Base-by-base conservation (phyloP, 2,888 invertebrate genomes). In the Sclerodermus sp. region DNA sequence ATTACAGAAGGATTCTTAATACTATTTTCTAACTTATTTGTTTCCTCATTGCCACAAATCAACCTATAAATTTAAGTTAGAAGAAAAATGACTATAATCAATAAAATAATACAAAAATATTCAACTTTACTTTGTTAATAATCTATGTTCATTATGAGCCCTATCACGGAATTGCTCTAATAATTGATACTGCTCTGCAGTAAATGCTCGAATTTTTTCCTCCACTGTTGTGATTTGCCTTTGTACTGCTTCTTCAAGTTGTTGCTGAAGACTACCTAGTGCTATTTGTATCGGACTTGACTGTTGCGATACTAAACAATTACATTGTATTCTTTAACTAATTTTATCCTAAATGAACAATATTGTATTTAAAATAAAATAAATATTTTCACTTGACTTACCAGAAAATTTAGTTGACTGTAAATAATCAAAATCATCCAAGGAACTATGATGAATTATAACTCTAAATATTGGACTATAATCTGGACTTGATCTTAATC, bases 381-480 rank as follows among this genome's bases (percentile, higher is more conserved):
- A n/a, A 44, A 31, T 2, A 17, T 4, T 41, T 16, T 29, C 9
- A 41, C 29, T 37, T 16, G 12, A 18, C 49, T 64, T 59, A 77
- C 77, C 73, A 55, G 75, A 72, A 66, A 71, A 72, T 64, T 74
- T 76, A 23, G 62, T 68, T 37, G 67, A 68, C 61, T 70, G 70
- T 38, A 64, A 55, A 45, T 67, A 60, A 54, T 71, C 81, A 59
- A 81, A 79, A 66, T 83, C 73, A 62, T 83, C 83, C 71, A 77
- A 81, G 60, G 78, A 79, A 55, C 78, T 78, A 64, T 82, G 82
- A 65, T 84, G 81, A 59, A 91, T 82, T 55, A 90, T 76, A 68
- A 91, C 80, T 65, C 86, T 85, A 76, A 89, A 91, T 42, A 87
- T 83, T 55, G 85, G 82, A 45, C 92, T 93, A 77, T 84, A 90